Evolutionary conservation across 2,797 vertebrate species (phyloP), one percentile per base, ranked within the genome.

Genomic region (Nyctibius grandis): DNA sequence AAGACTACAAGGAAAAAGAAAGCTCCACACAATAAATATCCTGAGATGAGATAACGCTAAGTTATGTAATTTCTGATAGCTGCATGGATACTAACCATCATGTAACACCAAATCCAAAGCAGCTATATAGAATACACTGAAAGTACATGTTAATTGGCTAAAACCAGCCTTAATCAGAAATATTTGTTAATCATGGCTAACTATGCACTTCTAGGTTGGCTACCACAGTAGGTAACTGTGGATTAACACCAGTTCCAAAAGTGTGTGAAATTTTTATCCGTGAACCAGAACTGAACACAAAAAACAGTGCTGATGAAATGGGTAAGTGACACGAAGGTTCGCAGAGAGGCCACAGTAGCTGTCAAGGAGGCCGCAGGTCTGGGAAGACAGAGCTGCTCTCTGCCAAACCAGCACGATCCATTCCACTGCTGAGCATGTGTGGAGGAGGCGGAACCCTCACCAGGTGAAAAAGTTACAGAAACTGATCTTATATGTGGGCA

Each of bases 361-460:
- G 21, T 18, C 67, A 75, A 44, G 48, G 17, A 28, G 13, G 15
- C 20, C 15, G n/a, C n/a, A n/a, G n/a, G n/a, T n/a, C n/a, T n/a
- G n/a, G 19, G 29, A 64, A 80, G 40, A 23, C 1, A 3, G 16
- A 82, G 44, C 21, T 6, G 1, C 16, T 22, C 20, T 48, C 51
- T 50, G 56, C 31, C 61, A 59, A 78, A 28, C 11, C 38, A 69
- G 14, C 34, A 12, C 0, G 1, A 61, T 20, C 54, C 29, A 48
- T 28, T 51, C 15, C 20, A 26, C 10, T 4, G 2, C 14, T 5
- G 3, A 61, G 42, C 36, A 33, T 1, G 2, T 0, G 1, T 5
- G 11, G 14, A 47, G 8, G 28, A 67, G 16, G 18, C 1, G 26
- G 21, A 87, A 82, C 17, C 19, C 8, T n/a, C 61, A 78, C 5